Percentiles rank a stretch among this genome's conserved stretches.
Evolutionary conservation across 1,140 invertebrate species (phyloP).

Genomic region (Bombus soroeensis): DNA sequence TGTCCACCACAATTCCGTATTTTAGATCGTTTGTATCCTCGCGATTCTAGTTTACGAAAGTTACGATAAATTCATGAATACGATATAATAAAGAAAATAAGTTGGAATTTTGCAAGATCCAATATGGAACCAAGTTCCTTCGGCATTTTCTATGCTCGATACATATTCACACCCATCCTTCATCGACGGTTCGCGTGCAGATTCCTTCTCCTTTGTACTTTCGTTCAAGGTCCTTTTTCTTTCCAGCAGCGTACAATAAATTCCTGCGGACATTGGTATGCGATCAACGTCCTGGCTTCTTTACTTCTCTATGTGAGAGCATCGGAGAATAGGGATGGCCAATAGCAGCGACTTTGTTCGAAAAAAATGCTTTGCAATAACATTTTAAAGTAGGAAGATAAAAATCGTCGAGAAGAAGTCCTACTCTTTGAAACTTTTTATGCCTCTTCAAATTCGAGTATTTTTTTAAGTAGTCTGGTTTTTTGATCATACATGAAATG

Average conservation of each 20-base stretch:
- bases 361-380: constrained; percentile 34
- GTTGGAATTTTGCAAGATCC: constrained; percentile 52
- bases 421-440: constrained; percentile 40
- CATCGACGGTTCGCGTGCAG: constrained; percentile 43
- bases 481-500: neutral
- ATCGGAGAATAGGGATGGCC: constrained; percentile 17
- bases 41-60: neutral
- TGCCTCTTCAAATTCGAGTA: constrained; percentile 13
- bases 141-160: constrained; percentile 53
- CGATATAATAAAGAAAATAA: constrained; percentile 30
- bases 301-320: constrained; percentile 36
- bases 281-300: constrained; percentile 63
- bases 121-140: constrained; percentile 31
- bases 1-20: too few relatives aligned
- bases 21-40: too few relatives aligned
- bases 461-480: neutral
- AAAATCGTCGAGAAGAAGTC: constrained; percentile 15
- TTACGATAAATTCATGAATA: constrained; percentile 15
- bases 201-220: constrained; percentile 59
- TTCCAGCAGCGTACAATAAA: constrained; percentile 68
- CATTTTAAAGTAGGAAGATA: constrained; percentile 33
- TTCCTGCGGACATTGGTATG: constrained; percentile 74
- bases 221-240: constrained; percentile 48
- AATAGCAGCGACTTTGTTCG: constrained; percentile 20
- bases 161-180: constrained; percentile 60